These are phyloP conservation scores for Marasmarcha lunaedactyla DNA, from an alignment of 2,888 invertebrate genomes.

Conservation along the genomic window DNA sequence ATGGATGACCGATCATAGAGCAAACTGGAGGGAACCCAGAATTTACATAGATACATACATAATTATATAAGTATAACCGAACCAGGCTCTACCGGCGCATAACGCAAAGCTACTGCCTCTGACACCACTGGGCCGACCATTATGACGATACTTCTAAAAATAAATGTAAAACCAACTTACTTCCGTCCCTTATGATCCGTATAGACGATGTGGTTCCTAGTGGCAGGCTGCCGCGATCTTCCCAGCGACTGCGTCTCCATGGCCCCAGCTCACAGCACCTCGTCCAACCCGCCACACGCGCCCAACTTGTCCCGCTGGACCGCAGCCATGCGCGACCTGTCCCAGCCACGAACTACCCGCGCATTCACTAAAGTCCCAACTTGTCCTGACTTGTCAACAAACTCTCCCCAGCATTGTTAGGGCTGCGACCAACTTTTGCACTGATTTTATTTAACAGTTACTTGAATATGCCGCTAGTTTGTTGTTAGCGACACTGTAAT, in stretches of 20 bases:
- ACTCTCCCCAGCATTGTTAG: conserved; percentile 47
- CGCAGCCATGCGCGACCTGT: conserved; percentile 25
- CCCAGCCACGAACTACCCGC: conserved; percentile 25
- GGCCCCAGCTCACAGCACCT: conserved; percentile 15
- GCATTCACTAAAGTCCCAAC: conserved; percentile 39
- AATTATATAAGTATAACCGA: too few species aligned
- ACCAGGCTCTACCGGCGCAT: too few species aligned
- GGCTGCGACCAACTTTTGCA: conserved; percentile 54
- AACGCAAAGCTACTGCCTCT: too few species aligned
- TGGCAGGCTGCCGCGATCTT: conserved; percentile 43
- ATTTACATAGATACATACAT: too few species aligned
- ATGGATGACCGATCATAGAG: too few species aligned
- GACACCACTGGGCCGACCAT: too few species aligned
- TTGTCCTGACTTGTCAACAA: conserved; percentile 60
- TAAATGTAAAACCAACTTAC: too few species aligned
- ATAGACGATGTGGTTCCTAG: conserved; percentile 63
- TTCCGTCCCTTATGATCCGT: conserved; percentile 66
- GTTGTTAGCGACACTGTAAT: too few species aligned
- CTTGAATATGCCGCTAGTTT: too few species aligned
- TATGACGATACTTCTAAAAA: too few species aligned
- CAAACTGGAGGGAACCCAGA: too few species aligned
- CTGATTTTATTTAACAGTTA: conserved; percentile 49
- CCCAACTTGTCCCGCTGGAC: not conserved
- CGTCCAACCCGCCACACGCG: not conserved
- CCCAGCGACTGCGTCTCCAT: conserved; percentile 53